Base-by-base conservation (phyloP, 2,888 invertebrate genomes). In the Cheilosia soror region DNA sequence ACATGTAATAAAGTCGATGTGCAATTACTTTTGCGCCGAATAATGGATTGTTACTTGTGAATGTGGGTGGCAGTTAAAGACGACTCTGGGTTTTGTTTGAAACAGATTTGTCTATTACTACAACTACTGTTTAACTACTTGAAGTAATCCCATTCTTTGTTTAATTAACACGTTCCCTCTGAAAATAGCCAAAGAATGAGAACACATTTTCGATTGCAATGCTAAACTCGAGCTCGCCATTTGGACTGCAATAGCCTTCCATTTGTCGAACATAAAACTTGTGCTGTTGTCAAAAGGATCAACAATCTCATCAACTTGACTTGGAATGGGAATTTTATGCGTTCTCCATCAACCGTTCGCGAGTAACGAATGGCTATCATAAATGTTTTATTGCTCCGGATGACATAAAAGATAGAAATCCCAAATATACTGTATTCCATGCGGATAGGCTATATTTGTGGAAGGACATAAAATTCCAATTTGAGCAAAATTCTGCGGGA, bases 1-100 rank as follows among this genome's bases (percentile, higher is more conserved):
- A 72, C 71, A 68, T 66, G 71, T 49, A 72, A 72, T 77, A 77
- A 77, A 77, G 72, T 77, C 60, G 55, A 62, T 33, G 37, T 60
- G 25, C 66, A 62, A 76, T 60, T 68, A 72, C 60, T 72, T 72
- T 65, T 62, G 55, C 25, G 27, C 15, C n/a, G n/a, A 51, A 62
- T 55, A 71, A 66, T 76, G 69, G 58, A 2, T 47, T 49, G 58
- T 13, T 13, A 66, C 65, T 20, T 53, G 33, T 25, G 7, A 25
- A 15, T 27, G 65, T 44, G n/a, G 7, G n/a, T 9, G 42, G 33
- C 20, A 37, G 44, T 15, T 11, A 6, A 7, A n/a, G 37, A 53
- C 49, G 37, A 20, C 44, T 44, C 15, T 15, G 15, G 6, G 20
- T 11, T 11, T 40, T n/a, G n/a, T n/a, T n/a, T n/a, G n/a, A 0